Base-by-base conservation (phyloP, 2,888 invertebrate genomes). In the Xanthia togata region DNA sequence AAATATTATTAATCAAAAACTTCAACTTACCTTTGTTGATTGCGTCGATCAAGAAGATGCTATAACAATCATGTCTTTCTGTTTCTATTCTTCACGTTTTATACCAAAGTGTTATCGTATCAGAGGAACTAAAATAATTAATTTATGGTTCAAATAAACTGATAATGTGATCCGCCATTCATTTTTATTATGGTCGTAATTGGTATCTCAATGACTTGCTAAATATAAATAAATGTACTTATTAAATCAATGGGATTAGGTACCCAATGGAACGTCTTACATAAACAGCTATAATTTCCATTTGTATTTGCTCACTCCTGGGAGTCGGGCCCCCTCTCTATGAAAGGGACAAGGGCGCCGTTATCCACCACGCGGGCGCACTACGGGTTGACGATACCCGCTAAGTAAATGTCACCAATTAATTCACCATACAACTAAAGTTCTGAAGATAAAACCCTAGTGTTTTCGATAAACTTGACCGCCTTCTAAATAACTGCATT, bases 111-210 rank as follows among this genome's bases (percentile, higher is more conserved):
- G 60, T 85, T 85, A 87, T 87, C 87, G 75, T 87, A 78, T 85
- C 81, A 44, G 23, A 55, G 65, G 53, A 31, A 26, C 12, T 63
- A 73, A 74, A 72, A 59, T 78, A 78, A 84, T 84, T 73, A n/a
- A 3, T 89, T 89, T 89, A 88, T 86, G n/a, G 72, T 53, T 17
- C 57, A 78, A 81, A 84, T 88, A 84, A 87, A 86, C 73, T 73
- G 73, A 87, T 88, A 79, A 76, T 65, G 31, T 50, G 78, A 60
- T 41, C 68, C 50, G 47, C 59, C 47, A 69, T 57, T 38, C 1
- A 20, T 26, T 62, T 83, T 76, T 79, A 73, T 73, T 73, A 44
- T 26, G 14, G 14, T 73, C 17, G 20, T 74, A 69, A 62, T 65
- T 62, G 53, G 59, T 67, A 78, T 68, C 44, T 14, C 44, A 53